Evolutionary conservation across 2,113 vertebrate species (phyloP), one percentile per base, ranked within the genome.

Genomic region (Clarias magur): DNA sequence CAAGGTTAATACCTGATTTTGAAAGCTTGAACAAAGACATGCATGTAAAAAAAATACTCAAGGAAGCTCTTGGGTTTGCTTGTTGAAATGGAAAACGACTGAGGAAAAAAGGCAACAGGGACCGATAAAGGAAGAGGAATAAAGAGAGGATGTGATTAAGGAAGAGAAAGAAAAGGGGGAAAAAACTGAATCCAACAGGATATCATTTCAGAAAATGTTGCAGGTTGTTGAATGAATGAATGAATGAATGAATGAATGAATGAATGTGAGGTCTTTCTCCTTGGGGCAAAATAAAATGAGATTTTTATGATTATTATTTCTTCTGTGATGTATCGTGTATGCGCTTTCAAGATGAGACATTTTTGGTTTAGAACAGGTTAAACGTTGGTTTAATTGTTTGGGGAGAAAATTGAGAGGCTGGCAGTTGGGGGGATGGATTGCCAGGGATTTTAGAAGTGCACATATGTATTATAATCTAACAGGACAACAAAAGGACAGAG

Each of bases 401-500:
- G 42, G 34, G 6, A 21, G 19, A 42, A 73, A 73, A 73, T 19
- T 21, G 17, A 60, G 6, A 60, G 17, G 17, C 4, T 60, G 23
- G 2, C 62, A 65, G n/a, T 65, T 2, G 3, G 65, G 17, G 67
- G 19, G 25, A 13, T 34, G 34, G 38, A 21, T 38, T 48, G 42
- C 16, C 17, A 60, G 54, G 27, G 53, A 60, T 84, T 84, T 84
- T 30, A 84, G 54, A 73, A n/a, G 27, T 73, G 70, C 67, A 70
- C 38, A 42, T 42, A 73, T 53, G 34, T 48, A 48, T 25, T 75
- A 3, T 48, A 13, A 25, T 23, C 21, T 21, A 21, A 30, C 13
- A 16, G 38, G 68, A 38, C 30, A 19, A 19, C 5, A 16, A 48
- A 10, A 12, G 21, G 19, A 23, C 34, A 42, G 9, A 21, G 34